phyloP scores from a whole-genome alignment of 2,797 vertebrate species.

The Gymnocypris eckloni region DNA sequence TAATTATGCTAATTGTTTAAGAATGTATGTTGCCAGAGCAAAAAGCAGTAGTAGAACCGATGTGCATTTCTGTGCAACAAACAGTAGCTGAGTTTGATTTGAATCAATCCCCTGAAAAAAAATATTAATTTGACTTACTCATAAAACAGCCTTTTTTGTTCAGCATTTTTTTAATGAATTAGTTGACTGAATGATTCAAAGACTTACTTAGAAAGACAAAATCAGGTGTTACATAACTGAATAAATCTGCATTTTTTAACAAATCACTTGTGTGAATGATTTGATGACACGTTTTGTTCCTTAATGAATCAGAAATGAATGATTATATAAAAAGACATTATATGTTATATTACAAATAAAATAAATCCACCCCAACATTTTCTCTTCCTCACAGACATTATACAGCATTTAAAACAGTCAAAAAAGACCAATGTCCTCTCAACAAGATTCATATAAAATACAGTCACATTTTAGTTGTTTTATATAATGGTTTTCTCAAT shows the following conservation, averaged over 20 bases:
- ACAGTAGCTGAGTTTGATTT: neutral
- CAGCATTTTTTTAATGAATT: neutral
- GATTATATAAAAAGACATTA: neutral
- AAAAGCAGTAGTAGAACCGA: too few species aligned
- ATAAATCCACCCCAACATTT: too few species aligned
- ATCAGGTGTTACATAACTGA: neutral
- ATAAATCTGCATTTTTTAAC: neutral
- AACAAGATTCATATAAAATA: neutral
- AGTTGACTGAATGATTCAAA: neutral
- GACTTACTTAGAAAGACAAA: neutral
- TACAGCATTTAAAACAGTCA: neutral
- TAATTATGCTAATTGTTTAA: neutral
- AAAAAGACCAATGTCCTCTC: neutral
- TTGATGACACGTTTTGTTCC: neutral
- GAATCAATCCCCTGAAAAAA: neutral
- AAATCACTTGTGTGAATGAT: neutral
- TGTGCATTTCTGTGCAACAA: neutral
- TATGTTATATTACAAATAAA: too few species aligned
- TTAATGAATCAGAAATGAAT: neutral
- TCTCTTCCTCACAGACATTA: neutral
- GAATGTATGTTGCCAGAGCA: neutral
- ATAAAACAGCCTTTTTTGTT: neutral
- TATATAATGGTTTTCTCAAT: neutral
- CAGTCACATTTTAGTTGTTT: constrained; percentile 1
- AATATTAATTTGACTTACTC: neutral